These are phyloP conservation scores for Leucoma salicis DNA, from an alignment of 2,888 invertebrate genomes.

Conservation along the genomic window DNA sequence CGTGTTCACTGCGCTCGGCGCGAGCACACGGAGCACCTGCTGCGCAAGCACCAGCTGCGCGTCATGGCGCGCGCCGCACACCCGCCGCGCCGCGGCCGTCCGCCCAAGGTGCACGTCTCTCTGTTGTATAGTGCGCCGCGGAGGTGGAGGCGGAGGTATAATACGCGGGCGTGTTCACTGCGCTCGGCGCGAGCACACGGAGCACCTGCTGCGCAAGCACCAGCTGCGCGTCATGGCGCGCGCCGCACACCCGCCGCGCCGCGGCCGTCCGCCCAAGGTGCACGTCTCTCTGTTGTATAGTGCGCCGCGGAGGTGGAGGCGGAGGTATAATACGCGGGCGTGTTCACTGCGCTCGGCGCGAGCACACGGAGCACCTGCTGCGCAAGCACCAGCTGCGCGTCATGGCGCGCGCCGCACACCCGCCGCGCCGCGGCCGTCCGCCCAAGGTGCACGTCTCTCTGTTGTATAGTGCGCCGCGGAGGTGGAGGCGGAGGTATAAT, in stretches of 20 bases:
- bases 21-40: slow-evolving; percentile 74
- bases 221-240: slow-evolving; percentile 66
- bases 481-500: no score
- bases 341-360: slow-evolving; percentile 70
- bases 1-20: slow-evolving; percentile 71
- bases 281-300: no score
- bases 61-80: slow-evolving; percentile 48
- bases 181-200: slow-evolving; percentile 73
- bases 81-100: slow-evolving; percentile 35
- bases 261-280: slow-evolving; percentile 40
- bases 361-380: slow-evolving; percentile 75
- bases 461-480: no score
- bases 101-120: slow-evolving; percentile 36
- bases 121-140: no score
- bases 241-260: slow-evolving; percentile 32
- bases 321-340: slow-evolving; percentile 50
- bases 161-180: slow-evolving; percentile 68
- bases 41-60: slow-evolving; percentile 70
- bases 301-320: slow-evolving; percentile 10
- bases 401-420: slow-evolving; percentile 41
- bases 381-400: slow-evolving; percentile 71
- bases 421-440: slow-evolving; percentile 35
- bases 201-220: slow-evolving; percentile 70
- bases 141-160: slow-evolving; percentile 20
- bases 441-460: slow-evolving; percentile 36